Conservation (phyloP, 2,888 invertebrate genomes). For the Limnephilus marmoratus region DNA sequence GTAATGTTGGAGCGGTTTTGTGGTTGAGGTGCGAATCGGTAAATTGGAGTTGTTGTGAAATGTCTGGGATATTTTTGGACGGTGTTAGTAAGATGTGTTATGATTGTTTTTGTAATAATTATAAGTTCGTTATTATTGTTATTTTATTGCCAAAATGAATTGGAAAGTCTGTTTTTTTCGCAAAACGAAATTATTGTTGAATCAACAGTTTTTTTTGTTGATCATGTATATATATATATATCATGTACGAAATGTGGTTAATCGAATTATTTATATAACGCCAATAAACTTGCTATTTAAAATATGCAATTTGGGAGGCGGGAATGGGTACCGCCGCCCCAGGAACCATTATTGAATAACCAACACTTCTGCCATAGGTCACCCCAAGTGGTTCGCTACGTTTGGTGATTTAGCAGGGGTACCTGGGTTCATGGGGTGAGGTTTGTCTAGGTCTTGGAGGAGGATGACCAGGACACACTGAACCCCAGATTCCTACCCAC, state of each 20-base stretch:
- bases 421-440: too few species aligned
- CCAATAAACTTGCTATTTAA: neutral
- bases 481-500: too few species aligned
- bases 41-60: neutral
- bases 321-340: too few species aligned
- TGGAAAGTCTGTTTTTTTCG: neutral
- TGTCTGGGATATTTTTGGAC: neutral
- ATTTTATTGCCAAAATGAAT: neutral
- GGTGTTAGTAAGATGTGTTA: neutral
- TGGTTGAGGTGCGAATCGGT: constrained; percentile 15
- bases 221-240: too few species aligned
- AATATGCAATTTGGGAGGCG: too few species aligned
- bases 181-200: neutral
- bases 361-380: too few species aligned
- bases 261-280: neutral
- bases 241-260: neutral
- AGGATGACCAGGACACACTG: too few species aligned
- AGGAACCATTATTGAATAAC: too few species aligned
- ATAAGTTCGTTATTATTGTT: neutral
- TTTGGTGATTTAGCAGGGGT: too few species aligned
- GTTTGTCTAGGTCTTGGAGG: too few species aligned
- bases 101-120: neutral
- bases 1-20: constrained; percentile 33
- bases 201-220: neutral
- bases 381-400: too few species aligned